Evolutionary conservation across 2,888 invertebrate genomes (phyloP).

Genomic region (Blastobasis lacticolella): DNA sequence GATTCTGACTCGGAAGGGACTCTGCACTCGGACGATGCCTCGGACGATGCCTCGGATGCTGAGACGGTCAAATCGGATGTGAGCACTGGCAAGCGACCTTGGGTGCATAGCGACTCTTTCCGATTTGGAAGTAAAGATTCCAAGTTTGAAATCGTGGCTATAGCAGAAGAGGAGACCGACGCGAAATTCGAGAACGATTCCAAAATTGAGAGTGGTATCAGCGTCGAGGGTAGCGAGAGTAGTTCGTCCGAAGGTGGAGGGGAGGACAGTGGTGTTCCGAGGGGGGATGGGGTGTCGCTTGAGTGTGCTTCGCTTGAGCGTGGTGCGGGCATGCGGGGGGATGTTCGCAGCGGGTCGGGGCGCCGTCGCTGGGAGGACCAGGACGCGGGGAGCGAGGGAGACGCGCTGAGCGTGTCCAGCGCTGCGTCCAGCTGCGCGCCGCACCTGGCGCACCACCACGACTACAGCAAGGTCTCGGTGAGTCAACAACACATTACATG

Average conservation of each 20-base stretch:
- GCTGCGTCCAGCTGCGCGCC: conserved; percentile 66
- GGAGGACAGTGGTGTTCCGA: conserved; percentile 61
- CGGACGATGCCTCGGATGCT: conserved; percentile 47
- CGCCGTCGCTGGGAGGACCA: conserved; percentile 65
- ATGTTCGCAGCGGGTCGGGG: conserved; percentile 71
- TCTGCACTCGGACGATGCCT: conserved; percentile 50
- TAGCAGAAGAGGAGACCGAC: conserved; percentile 36
- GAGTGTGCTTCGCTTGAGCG: conserved; percentile 69
- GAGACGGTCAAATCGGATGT: conserved; percentile 61
- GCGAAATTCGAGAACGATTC: conserved; percentile 39
- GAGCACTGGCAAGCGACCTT: conserved; percentile 54
- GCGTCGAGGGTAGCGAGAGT: conserved; percentile 49
- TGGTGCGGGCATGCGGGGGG: conserved; percentile 53
- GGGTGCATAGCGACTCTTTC: conserved; percentile 65
- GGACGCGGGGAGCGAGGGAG: conserved; percentile 61
- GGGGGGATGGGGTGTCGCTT: conserved; percentile 52
- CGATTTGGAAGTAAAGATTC: conserved; percentile 42
- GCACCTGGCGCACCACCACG: conserved; percentile 57
- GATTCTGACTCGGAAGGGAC: conserved; percentile 56
- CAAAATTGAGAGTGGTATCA: conserved; percentile 58
- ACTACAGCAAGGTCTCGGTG: conserved; percentile 67
- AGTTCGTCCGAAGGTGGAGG: conserved; percentile 49
- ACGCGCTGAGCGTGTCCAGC: conserved; percentile 64
- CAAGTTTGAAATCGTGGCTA: conserved; percentile 36
- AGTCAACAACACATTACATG: conserved; percentile 21